Base-by-base conservation (phyloP, 2,888 invertebrate species). In the Aproaerema taeniolella region DNA sequence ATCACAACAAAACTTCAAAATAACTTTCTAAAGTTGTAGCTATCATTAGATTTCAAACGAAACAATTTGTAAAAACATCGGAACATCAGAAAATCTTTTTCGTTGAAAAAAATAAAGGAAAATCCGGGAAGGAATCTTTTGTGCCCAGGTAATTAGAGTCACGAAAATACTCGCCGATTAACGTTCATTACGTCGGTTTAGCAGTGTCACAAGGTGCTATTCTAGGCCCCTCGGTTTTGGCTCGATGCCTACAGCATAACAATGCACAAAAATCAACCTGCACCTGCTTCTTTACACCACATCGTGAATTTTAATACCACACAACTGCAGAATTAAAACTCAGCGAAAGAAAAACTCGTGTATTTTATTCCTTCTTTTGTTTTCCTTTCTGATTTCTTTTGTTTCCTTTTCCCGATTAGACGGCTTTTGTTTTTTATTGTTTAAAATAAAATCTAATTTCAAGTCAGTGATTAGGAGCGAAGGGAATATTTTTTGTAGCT, bases 251-350 rank as follows among this genome's bases (percentile, higher is more conserved):
- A 45, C 48, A 32, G 51, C 45, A 45, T 50, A 53, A 55, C 57
- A 55, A 56, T 56, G 53, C 52, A 53, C 51, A 50, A 53, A 55
- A 60, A 60, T 57, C 55, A 52, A 46, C 49, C 53, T 56, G 55
- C 55, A 53, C 55, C 52, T 49, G 45, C 46, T 41, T 41, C 45
- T 44, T 47, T 52, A 45, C 47, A 40, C 42, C 50, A 43, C 45
- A 45, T 39, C 45, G 48, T 50, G 61, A 56, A 60, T 61, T 57
- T 58, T 57, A 60, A 60, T 55, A 48, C 43, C 24, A 42, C 36
- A 30, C 41, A 36, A 8, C 8, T 20, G 20, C 4, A 20, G 20
- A 36, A 39, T 37, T 26, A 39, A 42, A 45, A 40, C 26, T 20
- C 20, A 41, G 16, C 20, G 40, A 14, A 41, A 49, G 41, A 41